A percentile compares a stretch with the other conserved stretches of the same genome.
Evolutionary conservation across 2,113 vertebrate genomes (phyloP).

Genomic region (Plecotus auritus): DNA sequence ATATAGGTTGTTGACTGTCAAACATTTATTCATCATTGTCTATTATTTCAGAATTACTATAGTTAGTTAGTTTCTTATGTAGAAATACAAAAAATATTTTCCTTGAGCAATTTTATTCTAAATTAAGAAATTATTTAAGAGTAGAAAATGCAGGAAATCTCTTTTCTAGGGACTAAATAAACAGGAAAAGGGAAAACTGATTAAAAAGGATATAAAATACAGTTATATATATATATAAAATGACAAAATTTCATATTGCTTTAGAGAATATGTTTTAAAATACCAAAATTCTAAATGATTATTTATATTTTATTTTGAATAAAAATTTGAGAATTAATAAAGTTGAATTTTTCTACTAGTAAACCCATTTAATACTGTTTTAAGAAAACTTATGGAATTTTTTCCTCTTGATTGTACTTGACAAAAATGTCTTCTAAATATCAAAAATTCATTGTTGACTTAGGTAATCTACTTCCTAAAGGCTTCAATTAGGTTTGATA

Average conservation of each 20-base stretch:
- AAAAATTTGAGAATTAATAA: background rate
- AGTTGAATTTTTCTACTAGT: background rate
- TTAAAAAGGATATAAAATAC: background rate
- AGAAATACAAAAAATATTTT: background rate
- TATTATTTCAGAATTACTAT: constrained; percentile 17
- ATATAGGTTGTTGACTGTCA: background rate
- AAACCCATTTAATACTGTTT: background rate
- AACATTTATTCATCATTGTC: background rate
- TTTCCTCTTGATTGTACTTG: background rate
- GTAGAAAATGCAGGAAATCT: background rate
- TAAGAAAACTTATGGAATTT: background rate
- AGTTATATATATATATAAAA: background rate
- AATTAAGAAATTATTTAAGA: constrained; percentile 8
- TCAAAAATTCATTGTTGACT: background rate
- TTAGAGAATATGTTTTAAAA: background rate
- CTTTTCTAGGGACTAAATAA: background rate
- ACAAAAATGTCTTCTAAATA: background rate
- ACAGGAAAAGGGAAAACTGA: background rate
- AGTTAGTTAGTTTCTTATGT: background rate
- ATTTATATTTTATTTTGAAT: background rate
- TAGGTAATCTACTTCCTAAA: background rate
- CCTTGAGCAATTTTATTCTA: background rate
- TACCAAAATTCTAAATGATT: background rate
- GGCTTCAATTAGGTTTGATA: background rate
- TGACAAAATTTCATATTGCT: background rate